A percentile compares a stretch with the other conserved stretches of the same genome.
These are phyloP conservation scores for Bubalus kerabau DNA, from an alignment of 2,113 vertebrate genomes.

Conservation along the genomic window DNA sequence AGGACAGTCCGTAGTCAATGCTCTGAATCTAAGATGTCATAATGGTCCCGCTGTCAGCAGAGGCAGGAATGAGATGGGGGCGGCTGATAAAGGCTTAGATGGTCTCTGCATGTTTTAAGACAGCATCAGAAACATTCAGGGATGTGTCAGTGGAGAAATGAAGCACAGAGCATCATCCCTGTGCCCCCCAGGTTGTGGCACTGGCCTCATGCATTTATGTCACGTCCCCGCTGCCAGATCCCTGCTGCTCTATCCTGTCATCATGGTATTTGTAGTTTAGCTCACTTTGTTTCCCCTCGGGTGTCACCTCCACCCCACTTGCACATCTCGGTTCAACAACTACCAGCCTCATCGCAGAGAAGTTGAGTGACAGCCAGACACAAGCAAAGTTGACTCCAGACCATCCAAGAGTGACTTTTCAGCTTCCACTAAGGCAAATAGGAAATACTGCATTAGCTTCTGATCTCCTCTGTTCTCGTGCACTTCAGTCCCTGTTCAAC, in stretches of 20 bases:
- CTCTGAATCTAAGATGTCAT: neutral
- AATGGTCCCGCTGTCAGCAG: neutral
- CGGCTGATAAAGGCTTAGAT: neutral
- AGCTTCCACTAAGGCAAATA: neutral
- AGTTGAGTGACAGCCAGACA: neutral
- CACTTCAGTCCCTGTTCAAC: too few species aligned
- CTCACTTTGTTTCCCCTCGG: neutral
- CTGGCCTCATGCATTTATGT: accelerated
- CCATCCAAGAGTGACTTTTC: neutral
- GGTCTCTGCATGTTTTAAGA: neutral
- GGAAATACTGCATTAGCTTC: neutral
- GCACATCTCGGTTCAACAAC: neutral
- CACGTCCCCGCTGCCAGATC: accelerated
- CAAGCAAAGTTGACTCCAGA: neutral
- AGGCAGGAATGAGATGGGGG: neutral
- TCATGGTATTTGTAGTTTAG: too few species aligned
- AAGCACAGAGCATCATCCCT: too few species aligned
- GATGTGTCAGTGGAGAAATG: neutral
- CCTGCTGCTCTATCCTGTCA: neutral
- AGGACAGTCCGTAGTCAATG: accelerated
- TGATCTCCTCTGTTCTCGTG: neutral
- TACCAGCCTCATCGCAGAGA: neutral
- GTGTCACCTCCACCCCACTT: neutral
- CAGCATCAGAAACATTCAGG: neutral
- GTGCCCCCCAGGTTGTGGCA: neutral